These are phyloP conservation scores for Hirtodrosophila histrioides DNA, from an alignment of 2,888 invertebrate genomes.

Conservation along the genomic window DNA sequence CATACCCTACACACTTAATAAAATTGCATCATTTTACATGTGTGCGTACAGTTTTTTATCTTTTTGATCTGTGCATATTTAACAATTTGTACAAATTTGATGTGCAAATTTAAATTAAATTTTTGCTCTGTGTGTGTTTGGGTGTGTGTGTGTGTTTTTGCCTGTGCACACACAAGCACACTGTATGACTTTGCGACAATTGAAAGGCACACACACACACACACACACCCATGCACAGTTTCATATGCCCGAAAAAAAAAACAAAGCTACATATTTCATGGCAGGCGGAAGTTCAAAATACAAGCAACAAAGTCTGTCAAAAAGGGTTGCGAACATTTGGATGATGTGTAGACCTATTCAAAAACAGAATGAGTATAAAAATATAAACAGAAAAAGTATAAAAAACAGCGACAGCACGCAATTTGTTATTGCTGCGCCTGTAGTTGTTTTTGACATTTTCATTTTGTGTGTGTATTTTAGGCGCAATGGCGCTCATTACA, in stretches of 20 bases:
- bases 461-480: conserved; percentile 49
- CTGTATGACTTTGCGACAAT: conserved; percentile 58
- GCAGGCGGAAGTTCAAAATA: conserved; percentile 63
- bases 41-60: conserved; percentile 1
- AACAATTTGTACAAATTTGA: conserved; percentile 69
- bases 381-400: conserved; percentile 1
- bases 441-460: conserved; percentile 68
- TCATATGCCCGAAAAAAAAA: conserved; percentile 47
- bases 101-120: conserved; percentile 78
- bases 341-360: conserved; percentile 51
- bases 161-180: conserved; percentile 9
- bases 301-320: conserved; percentile 42
- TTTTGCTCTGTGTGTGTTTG: conserved; percentile 37
- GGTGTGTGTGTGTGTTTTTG: not conserved
- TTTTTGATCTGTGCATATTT: conserved; percentile 41
- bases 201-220: conserved; percentile 40
- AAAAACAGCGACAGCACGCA: conserved; percentile 56
- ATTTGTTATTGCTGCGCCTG: conserved; percentile 54
- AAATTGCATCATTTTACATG: conserved; percentile 40
- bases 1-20: conserved; percentile 25
- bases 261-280: conserved; percentile 66
- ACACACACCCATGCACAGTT: conserved; percentile 28
- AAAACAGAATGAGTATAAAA: conserved; percentile 32
- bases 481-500: conserved; percentile 59
- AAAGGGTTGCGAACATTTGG: conserved; percentile 63